phyloP scores from a whole-genome alignment of 2,797 vertebrate genomes.

The Pachyuromys duprasi region DNA sequence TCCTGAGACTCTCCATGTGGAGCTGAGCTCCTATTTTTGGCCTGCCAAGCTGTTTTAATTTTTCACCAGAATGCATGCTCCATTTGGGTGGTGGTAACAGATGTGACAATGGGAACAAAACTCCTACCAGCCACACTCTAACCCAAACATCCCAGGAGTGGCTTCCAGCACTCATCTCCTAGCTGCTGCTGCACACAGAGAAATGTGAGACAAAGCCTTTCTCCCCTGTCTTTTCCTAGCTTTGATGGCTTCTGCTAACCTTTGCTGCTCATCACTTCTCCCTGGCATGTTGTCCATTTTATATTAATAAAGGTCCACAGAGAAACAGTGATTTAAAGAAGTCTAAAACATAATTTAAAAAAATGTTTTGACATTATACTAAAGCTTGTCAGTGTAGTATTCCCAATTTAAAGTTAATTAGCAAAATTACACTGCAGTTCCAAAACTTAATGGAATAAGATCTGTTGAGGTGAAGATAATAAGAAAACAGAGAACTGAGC shows the following conservation, averaged over 20 bases:
- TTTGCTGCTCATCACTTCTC: slow-evolving; percentile 66
- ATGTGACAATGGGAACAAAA: slow-evolving; percentile 76
- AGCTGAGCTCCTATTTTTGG: slow-evolving; percentile 66
- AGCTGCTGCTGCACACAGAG: slow-evolving; percentile 59
- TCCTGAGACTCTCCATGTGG: slow-evolving; percentile 38
- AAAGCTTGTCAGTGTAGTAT: slow-evolving; percentile 84
- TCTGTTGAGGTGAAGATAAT: slow-evolving; percentile 86
- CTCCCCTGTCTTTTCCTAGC: slow-evolving; percentile 67
- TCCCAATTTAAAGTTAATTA: slow-evolving; percentile 88
- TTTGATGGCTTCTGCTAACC: slow-evolving; percentile 70
- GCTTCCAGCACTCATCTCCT: slow-evolving; percentile 56
- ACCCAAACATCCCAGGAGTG: slow-evolving; percentile 82
- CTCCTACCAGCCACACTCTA: slow-evolving; percentile 65
- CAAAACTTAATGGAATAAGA: slow-evolving; percentile 85
- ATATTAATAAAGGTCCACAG: slow-evolving; percentile 81
- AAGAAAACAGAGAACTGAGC: slow-evolving; percentile 58
- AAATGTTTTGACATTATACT: slow-evolving; percentile 88
- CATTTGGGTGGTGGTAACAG: slow-evolving; percentile 73
- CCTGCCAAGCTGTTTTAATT: slow-evolving; percentile 70
- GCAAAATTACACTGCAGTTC: slow-evolving; percentile 84
- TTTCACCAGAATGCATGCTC: slow-evolving; percentile 72
- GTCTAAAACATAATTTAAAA: slow-evolving; percentile 86
- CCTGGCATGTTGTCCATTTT: slow-evolving; percentile 70
- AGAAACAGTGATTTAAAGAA: slow-evolving; percentile 66
- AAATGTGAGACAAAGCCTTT: slow-evolving; percentile 52